Conservation (phyloP, 1,140 invertebrate genomes). For the Solen grandis region DNA sequence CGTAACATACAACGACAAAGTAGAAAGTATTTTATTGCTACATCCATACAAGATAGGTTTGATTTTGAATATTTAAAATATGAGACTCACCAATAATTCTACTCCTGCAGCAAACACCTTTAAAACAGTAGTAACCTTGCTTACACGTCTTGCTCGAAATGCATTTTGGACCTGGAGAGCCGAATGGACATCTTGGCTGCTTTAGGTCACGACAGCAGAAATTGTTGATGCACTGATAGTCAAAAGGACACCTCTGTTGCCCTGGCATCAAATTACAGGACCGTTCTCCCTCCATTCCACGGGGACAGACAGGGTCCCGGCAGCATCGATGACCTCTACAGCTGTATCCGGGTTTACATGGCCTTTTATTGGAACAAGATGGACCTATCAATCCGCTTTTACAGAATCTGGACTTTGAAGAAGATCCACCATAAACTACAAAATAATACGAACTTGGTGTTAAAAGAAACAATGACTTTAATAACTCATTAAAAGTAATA, state of each 20-base stretch:
- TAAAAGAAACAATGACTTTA: no score
- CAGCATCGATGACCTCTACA: neutral
- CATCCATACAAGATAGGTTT: no score
- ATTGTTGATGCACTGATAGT: neutral
- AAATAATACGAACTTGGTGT: no score
- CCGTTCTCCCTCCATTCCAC: neutral
- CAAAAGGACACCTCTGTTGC: neutral
- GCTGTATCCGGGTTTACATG: constrained; percentile 24
- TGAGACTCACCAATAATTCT: no score
- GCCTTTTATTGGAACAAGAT: neutral
- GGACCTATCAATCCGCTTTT: neutral
- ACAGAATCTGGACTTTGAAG: neutral
- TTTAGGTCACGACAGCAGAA: constrained; percentile 21
- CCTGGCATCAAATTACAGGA: neutral
- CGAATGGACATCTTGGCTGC: neutral
- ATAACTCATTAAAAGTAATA: no score
- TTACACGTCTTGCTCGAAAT: neutral
- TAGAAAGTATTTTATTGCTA: no score
- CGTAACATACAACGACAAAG: no score
- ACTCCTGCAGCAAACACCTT: constrained; percentile 4
- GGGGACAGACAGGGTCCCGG: neutral
- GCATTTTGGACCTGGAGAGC: neutral
- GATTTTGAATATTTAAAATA: no score
- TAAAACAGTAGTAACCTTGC: neutral
- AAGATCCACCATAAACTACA: no score